Conservation (phyloP, 2,113 vertebrate genomes). For the Arothron firmamentum region DNA sequence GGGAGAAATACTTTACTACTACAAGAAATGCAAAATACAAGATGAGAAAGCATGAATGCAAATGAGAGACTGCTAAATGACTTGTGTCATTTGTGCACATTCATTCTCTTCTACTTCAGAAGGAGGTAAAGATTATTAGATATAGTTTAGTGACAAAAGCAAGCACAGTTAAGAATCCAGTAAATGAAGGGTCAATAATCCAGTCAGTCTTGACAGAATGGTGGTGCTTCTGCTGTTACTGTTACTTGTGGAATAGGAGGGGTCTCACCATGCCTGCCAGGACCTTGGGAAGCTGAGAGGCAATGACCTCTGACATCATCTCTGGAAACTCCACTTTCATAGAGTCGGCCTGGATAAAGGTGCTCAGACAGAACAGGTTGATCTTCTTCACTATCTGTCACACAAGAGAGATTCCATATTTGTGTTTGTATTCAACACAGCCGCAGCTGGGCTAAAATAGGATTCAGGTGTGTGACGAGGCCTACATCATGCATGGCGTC, state of each 20-base stretch:
- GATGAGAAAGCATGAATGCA: no score
- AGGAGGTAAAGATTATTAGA: slow-evolving; percentile 7
- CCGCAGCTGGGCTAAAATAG: not conserved
- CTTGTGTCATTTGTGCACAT: not conserved
- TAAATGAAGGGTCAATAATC: slow-evolving; percentile 20
- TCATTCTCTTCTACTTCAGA: slow-evolving; percentile 4
- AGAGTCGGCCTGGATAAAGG: slow-evolving; percentile 92
- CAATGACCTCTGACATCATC: slow-evolving; percentile 99
- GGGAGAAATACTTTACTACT: not conserved
- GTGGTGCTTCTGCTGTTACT: slow-evolving; percentile 1
- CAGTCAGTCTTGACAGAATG: slow-evolving; percentile 20
- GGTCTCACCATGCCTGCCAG: slow-evolving; percentile 98
- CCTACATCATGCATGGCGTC: slow-evolving; percentile 93
- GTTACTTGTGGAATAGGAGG: slow-evolving; percentile 94
- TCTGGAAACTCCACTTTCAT: slow-evolving; percentile 96
- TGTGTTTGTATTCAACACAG: not conserved
- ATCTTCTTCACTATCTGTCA: slow-evolving; percentile 95
- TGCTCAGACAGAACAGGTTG: slow-evolving; percentile 94
- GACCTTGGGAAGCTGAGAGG: slow-evolving; percentile 95
- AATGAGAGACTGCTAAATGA: no score
- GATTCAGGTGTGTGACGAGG: not conserved
- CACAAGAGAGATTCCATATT: slow-evolving; percentile 23
- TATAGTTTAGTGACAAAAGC: slow-evolving; percentile 10
- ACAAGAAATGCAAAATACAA: no score
- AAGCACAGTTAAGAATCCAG: slow-evolving; percentile 27